These are phyloP conservation scores for Mugil cephalus DNA, from an alignment of 2,113 vertebrate genomes.

Conservation along the genomic window DNA sequence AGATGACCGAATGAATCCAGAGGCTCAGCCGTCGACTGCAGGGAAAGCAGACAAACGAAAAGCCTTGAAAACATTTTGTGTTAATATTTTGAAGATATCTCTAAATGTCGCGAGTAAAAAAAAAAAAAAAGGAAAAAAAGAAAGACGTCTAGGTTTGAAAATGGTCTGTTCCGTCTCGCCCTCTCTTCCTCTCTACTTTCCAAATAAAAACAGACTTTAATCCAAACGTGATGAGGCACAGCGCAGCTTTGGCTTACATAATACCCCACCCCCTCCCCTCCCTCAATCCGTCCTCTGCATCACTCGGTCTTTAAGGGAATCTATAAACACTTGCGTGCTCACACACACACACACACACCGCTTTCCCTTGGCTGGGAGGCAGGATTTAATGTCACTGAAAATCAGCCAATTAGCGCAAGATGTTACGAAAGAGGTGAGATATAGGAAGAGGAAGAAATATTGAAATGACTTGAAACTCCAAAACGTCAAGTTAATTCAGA, in stretches of 20 bases:
- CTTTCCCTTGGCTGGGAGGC: conserved; percentile 49
- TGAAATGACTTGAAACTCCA: conserved; percentile 15
- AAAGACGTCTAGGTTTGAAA: not conserved
- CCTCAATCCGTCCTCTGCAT: not conserved
- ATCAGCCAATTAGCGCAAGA: conserved; percentile 69
- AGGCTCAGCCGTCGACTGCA: not conserved
- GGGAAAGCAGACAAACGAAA: conserved; percentile 3
- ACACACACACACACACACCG: conserved; percentile 17
- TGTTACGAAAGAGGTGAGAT: conserved; percentile 25
- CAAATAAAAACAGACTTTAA: conserved; percentile 42
- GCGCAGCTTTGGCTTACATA: conserved; percentile 31
- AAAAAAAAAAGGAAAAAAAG: not conserved
- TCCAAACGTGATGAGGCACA: conserved; percentile 40
- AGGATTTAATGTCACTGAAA: conserved; percentile 68
- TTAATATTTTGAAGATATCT: conserved; percentile 15
- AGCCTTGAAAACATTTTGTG: conserved; percentile 18
- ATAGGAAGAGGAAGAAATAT: conserved; percentile 12
- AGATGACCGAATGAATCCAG: not conserved
- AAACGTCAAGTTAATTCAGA: conserved; percentile 26
- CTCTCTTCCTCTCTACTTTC: not conserved
- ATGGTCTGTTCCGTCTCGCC: not conserved
- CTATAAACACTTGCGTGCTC: conserved; percentile 23
- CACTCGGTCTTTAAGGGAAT: conserved; percentile 36
- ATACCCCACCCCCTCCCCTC: conserved; percentile 24
- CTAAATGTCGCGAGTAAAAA: too few species aligned